Base-by-base conservation (phyloP, 1,140 invertebrate genomes). In the Aphis craccivora region DNA sequence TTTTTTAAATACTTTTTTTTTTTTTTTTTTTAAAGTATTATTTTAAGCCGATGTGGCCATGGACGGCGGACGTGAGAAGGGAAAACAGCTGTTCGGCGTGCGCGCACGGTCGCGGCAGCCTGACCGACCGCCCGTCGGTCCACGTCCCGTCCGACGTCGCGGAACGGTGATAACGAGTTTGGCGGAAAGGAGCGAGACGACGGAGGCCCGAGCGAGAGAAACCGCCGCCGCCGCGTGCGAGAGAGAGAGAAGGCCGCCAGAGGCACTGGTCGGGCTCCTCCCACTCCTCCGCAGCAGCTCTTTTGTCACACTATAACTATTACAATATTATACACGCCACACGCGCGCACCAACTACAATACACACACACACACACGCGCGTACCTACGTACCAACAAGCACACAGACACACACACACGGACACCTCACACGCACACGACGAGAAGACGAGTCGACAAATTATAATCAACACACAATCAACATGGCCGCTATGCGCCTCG, bases 401-500 rank as follows among this genome's bases (percentile, higher is more conserved):
- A 60, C 55, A 60, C 55, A 51, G 14, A 51, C 48, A 51, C 48
- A 18, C 45, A 48, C 45, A 40, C 14, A 87, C 43, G 9, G 45
- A 40, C 45, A 48, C 45, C 81, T 81, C n/a, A n/a, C 22, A 37
- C 81, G 91, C 48, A 51, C 43, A 93, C 25, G 76, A n/a, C 84
- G 23, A 45, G 55, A 37, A 51, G 91, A 92, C 67, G 51, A 53
- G 76, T 83, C 90, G 81, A 91, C 67, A 83, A 91, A 91, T 83
- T 37, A 83, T 91, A 91, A 91, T 91, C 67, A 83, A 91, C 89
- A 60, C 35, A 37, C 86, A 87, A 92, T 84, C 91, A 92, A 92
- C 91, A 92, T 92, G 91, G 91, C 91, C 91, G 91, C 91, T 35
- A 35, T n/a, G 90, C 90, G 90, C 30, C 30, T 30, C 30, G 67